These are phyloP conservation scores for Theocolax elegans DNA, from an alignment of 1,140 invertebrate genomes.

Conservation along the genomic window DNA sequence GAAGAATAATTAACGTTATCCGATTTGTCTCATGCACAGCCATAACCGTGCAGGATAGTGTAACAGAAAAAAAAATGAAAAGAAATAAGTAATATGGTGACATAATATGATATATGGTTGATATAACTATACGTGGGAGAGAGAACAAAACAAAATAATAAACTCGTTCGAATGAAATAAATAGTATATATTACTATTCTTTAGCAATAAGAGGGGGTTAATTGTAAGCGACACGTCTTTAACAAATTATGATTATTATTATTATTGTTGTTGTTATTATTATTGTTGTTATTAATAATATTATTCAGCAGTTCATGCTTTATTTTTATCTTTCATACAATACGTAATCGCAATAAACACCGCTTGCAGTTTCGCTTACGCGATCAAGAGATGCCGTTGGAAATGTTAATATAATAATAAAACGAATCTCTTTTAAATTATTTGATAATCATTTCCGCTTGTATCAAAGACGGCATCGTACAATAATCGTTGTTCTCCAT, in stretches of 20 bases:
- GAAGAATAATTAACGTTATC: too few relatives aligned
- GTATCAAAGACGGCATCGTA: constrained; percentile 7
- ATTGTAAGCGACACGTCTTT: constrained; percentile 51
- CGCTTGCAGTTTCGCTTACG: constrained; percentile 16
- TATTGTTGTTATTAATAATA: too few relatives aligned
- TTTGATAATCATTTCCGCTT: constrained; percentile 1
- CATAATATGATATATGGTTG: too few relatives aligned
- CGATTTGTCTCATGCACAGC: constrained; percentile 29
- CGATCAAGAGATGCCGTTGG: constrained; percentile 6
- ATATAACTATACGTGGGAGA: neutral
- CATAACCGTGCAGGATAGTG: constrained; percentile 33
- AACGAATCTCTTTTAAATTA: neutral
- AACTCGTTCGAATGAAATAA: constrained; percentile 15
- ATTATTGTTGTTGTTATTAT: too few relatives aligned
- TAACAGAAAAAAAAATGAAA: constrained; percentile 7
- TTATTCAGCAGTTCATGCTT: constrained; percentile 58
- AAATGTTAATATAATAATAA: neutral
- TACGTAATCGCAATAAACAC: constrained; percentile 46
- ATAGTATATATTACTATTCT: constrained; percentile 40
- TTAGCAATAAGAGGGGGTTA: constrained; percentile 49
- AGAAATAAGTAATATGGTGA: too few relatives aligned
- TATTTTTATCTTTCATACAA: constrained; percentile 61
- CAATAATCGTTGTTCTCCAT: constrained; percentile 25
- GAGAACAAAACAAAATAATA: constrained; percentile 1
- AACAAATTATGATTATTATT: constrained; percentile 48